Evolutionary conservation across 1,140 invertebrate species (phyloP).

Genomic region (Drosophila pallidifrons): DNA sequence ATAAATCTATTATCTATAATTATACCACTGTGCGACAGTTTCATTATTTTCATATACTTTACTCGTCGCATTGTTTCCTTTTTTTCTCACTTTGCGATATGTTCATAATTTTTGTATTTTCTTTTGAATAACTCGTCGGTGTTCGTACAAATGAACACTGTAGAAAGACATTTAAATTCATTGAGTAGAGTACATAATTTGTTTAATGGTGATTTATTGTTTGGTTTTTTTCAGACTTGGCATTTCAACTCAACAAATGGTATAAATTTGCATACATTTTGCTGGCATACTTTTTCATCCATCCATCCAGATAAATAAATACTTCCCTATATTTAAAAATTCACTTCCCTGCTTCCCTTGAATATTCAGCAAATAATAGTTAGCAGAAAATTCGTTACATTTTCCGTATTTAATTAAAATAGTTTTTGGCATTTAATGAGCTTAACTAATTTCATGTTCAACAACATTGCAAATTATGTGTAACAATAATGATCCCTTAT

Average conservation of each 20-base stretch:
- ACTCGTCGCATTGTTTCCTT: conserved; percentile 20
- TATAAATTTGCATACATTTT: conserved; percentile 69
- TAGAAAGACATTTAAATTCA: conserved; percentile 48
- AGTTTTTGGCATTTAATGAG: conserved; percentile 59
- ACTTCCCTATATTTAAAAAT: not conserved
- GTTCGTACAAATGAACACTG: conserved; percentile 58
- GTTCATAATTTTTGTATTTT: conserved; percentile 5
- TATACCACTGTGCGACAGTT: conserved; percentile 21
- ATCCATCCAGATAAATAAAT: not conserved
- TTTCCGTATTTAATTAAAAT: conserved; percentile 64
- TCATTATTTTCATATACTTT: conserved; percentile 18
- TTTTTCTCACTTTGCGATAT: conserved; percentile 17
- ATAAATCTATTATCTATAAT: not conserved
- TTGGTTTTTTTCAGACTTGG: conserved; percentile 36
- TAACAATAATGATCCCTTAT: not conserved
- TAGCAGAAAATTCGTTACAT: conserved; percentile 1
- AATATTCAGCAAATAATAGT: no score
- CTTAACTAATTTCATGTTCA: conserved; percentile 65
- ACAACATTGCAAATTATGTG: conserved; percentile 56
- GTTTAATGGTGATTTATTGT: conserved; percentile 81
- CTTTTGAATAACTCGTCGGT: conserved; percentile 16
- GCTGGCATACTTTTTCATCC: conserved; percentile 11
- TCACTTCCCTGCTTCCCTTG: conserved; percentile 14
- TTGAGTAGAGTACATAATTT: conserved; percentile 80
- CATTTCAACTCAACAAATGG: conserved; percentile 60